Evolutionary conservation across 2,113 vertebrate species (phyloP).

Genomic region (Eublepharis macularius): DNA sequence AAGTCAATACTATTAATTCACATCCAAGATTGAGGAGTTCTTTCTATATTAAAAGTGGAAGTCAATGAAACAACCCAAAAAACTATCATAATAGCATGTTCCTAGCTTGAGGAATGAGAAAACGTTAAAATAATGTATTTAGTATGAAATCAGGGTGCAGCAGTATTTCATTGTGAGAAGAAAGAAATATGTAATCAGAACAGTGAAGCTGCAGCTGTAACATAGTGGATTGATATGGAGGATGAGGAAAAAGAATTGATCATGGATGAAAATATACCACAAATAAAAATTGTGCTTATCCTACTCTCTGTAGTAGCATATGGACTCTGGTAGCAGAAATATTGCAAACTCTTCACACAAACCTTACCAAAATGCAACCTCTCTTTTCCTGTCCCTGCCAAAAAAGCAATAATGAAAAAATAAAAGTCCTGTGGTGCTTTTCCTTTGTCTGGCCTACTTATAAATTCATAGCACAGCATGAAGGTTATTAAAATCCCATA

Average conservation of each 20-base stretch:
- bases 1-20: neutral
- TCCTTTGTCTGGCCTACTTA: slow-evolving; percentile 73
- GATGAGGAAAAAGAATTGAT: slow-evolving; percentile 31
- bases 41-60: slow-evolving; percentile 2
- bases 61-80: neutral
- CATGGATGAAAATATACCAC: slow-evolving; percentile 25
- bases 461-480: slow-evolving; percentile 81
- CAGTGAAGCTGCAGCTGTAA: slow-evolving; percentile 12
- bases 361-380: slow-evolving; percentile 61
- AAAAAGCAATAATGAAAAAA: slow-evolving; percentile 79
- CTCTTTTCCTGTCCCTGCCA: slow-evolving; percentile 50
- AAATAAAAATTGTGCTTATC: slow-evolving; percentile 43
- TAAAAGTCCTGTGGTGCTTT: slow-evolving; percentile 76
- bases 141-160: slow-evolving; percentile 11
- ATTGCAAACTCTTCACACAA: slow-evolving; percentile 36
- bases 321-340: slow-evolving; percentile 30
- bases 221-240: neutral
- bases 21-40: neutral
- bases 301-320: slow-evolving; percentile 38
- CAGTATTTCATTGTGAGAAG: neutral
- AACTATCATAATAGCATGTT: neutral
- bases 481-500: slow-evolving; percentile 85
- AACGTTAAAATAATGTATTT: neutral
- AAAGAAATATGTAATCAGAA: neutral
- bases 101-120: neutral